Evolutionary conservation across 2,888 invertebrate genomes (phyloP).

Genomic region (Polydrusus tereticollis): DNA sequence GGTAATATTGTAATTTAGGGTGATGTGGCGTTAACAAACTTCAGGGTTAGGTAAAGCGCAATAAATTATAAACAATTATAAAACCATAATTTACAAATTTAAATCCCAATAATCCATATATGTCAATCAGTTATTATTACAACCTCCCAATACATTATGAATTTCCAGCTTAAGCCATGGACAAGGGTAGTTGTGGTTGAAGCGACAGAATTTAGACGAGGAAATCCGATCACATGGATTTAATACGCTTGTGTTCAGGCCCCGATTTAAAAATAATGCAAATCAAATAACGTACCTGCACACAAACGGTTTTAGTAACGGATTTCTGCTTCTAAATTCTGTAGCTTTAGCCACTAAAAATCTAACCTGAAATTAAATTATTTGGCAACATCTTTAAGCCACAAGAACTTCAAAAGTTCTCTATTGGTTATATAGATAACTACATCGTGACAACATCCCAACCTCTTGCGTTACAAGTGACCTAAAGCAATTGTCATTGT

Average conservation of each 20-base stretch:
- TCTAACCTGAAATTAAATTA: no score
- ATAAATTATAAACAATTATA: background rate
- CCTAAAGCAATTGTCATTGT: no score
- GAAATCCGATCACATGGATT: conserved; percentile 19
- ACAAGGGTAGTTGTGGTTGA: background rate
- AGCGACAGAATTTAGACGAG: conserved; percentile 12
- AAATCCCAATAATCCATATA: background rate
- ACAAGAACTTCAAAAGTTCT: no score
- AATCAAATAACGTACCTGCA: no score
- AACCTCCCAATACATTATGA: background rate
- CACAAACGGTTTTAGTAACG: no score
- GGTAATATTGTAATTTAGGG: background rate
- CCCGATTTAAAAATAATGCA: no score
- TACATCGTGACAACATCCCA: no score
- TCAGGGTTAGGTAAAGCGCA: background rate
- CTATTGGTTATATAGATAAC: no score
- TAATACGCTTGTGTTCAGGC: conserved; percentile 11
- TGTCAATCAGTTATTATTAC: background rate
- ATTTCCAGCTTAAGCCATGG: conserved; percentile 2
- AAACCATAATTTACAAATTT: background rate
- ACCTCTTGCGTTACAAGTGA: no score
- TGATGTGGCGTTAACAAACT: background rate
- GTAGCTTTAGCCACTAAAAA: no score
- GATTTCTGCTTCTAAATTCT: no score
- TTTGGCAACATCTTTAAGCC: no score